Conservation (phyloP, 1,140 invertebrate species). For the Portunus trituberculatus region DNA sequence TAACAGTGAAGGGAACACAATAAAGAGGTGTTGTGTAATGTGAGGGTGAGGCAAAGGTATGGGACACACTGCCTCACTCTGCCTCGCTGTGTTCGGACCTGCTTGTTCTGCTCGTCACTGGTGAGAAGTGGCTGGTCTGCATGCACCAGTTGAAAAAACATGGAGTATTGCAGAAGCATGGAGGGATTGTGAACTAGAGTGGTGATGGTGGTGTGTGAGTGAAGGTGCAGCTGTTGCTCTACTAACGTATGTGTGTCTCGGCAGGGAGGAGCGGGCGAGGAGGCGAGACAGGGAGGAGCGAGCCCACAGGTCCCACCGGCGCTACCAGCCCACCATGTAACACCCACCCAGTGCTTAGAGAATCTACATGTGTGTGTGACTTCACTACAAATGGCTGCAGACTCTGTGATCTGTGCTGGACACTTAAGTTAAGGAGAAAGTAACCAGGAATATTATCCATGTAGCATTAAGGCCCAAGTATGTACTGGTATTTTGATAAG, state of each 20-base stretch:
- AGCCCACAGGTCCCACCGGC: slow-evolving; percentile 26
- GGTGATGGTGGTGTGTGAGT: background rate
- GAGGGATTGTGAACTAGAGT: background rate
- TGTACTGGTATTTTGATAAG: slow-evolving; percentile 30
- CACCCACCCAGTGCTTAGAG: background rate
- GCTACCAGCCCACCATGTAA: slow-evolving; percentile 47
- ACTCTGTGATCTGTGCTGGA: background rate
- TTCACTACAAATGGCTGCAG: background rate
- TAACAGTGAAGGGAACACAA: no score
- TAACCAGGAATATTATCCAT: background rate
- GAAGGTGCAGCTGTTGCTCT: background rate
- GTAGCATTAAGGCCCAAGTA: background rate
- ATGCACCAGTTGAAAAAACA: background rate
- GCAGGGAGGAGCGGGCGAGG: slow-evolving; percentile 41
- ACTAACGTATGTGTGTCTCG: background rate
- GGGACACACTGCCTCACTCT: no score
- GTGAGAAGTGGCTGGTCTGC: no score
- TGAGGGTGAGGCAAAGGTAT: no score
- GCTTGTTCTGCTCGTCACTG: no score
- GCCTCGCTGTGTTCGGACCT: no score
- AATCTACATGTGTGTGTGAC: background rate
- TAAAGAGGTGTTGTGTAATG: no score
- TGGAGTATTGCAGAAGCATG: background rate
- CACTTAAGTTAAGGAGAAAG: background rate
- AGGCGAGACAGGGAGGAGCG: slow-evolving; percentile 48